phyloP scores from a whole-genome alignment of 2,797 vertebrate genomes.

The Delichon dasypus region DNA sequence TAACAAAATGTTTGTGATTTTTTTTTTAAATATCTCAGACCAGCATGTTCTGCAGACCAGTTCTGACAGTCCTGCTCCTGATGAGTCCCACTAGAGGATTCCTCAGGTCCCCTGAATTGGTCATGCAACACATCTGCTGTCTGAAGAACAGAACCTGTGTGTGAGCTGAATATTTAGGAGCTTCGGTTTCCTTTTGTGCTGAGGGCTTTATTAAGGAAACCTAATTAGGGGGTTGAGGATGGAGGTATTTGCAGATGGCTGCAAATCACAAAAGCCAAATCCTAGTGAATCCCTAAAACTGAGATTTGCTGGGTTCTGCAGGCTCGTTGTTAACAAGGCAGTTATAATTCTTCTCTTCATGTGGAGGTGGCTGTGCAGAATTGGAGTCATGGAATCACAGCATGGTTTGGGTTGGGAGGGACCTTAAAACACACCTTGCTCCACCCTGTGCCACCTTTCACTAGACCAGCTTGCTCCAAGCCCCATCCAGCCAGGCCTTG shows the following conservation, averaged over 20 bases:
- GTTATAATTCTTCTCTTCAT: not conserved
- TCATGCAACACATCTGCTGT: conserved; percentile 52
- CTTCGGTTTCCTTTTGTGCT: not conserved
- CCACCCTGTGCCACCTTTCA: not conserved
- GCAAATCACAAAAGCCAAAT: not conserved
- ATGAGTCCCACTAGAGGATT: conserved; percentile 46
- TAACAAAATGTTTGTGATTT: not conserved
- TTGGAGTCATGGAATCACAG: not conserved
- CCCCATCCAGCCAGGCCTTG: not conserved
- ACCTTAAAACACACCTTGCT: not conserved
- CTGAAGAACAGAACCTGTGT: conserved; percentile 38
- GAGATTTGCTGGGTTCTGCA: not conserved
- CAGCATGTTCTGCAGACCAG: conserved; percentile 6
- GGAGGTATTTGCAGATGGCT: conserved; percentile 6
- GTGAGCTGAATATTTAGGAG: conserved; percentile 64
- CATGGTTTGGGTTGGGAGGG: not conserved
- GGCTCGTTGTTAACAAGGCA: not conserved
- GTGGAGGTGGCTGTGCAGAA: not conserved
- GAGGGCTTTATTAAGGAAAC: conserved; percentile 18
- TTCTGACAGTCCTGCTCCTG: conserved; percentile 44
- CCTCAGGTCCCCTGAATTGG: conserved; percentile 42
- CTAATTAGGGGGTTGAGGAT: not conserved
- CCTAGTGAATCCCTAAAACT: not conserved
- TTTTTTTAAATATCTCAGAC: not conserved
- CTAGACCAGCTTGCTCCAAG: not conserved